Conservation (phyloP, 1,140 invertebrate genomes). For the Drosophila serrata region DNA sequence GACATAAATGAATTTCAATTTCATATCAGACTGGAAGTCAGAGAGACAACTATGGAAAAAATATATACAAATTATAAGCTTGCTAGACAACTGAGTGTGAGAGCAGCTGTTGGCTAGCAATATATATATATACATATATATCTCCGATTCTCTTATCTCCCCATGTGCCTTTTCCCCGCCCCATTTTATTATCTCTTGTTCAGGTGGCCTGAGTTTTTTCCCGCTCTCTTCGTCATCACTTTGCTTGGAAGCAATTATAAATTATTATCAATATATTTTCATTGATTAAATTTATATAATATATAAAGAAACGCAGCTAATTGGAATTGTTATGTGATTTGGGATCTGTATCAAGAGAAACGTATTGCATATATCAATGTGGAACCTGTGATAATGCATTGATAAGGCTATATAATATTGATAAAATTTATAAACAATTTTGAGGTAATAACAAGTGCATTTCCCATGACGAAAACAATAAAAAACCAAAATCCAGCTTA, state of each 20-base stretch:
- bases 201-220: constrained; percentile 27
- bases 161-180: constrained; percentile 15
- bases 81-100: constrained; percentile 1
- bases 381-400: constrained; percentile 15
- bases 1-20: constrained; percentile 74
- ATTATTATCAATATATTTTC: constrained; percentile 26
- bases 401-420: neutral
- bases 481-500: neutral
- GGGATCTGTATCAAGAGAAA: constrained; percentile 4
- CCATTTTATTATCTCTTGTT: constrained; percentile 19
- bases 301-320: constrained; percentile 25
- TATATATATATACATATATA: constrained; percentile 27
- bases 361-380: neutral
- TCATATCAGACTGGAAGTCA: constrained; percentile 48
- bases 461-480: neutral
- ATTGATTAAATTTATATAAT: constrained; percentile 11
- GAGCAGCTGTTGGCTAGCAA: constrained; percentile 25
- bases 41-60: constrained; percentile 15
- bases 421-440: constrained; percentile 1
- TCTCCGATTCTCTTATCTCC: constrained; percentile 19
- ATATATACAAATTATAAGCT: constrained; percentile 32
- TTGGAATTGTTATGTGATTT: constrained; percentile 38
- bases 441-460: neutral
- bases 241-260: constrained; percentile 29
- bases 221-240: constrained; percentile 37